Evolutionary conservation across 2,888 invertebrate species (phyloP), one percentile per base, ranked within the genome.

Genomic region (Bruchidius siliquastri): DNA sequence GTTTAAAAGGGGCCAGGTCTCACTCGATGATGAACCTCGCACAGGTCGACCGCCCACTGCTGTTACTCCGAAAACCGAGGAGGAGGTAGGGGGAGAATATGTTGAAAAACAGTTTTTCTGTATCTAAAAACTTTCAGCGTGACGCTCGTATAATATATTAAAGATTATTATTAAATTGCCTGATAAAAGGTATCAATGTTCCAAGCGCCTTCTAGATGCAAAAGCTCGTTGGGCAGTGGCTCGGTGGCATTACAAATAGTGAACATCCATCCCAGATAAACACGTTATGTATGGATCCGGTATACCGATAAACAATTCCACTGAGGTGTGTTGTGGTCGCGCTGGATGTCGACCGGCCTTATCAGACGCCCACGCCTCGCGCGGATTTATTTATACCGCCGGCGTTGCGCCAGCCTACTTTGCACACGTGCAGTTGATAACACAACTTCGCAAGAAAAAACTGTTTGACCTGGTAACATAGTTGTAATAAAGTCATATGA

Each of bases 181-280:
- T n/a, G n/a, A n/a, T n/a, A n/a, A n/a, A n/a, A n/a, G n/a, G 26
- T 26, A 26, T 2, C 26, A 26, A 26, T n/a, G 30, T 30, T 30
- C 8, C 30, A 49, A 49, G 49, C 10, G 6, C 49, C 8, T 49
- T 49, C 49, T 49, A 49, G 49, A 49, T 49, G 49, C 8, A 49
- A 49, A 4, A 49, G 49, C 49, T 49, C 49, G 49, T 49, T 49
- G 49, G 49, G 49, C 49, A 49, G 30, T 30, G 3, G 30, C 30
- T 30, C 4, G 30, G 30, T 30, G 30, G 49, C 49, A 49, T 49
- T 49, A 49, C 49, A 68, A 68, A 85, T 85, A 84, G 83, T 85
- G 84, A 85, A 85, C 86, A 86, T 86, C 85, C 86, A 86, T 86
- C 84, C 85, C 86, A 85, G 86, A 86, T 86, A 86, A 86, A 86